Evolutionary conservation across 2,113 vertebrate genomes (phyloP).

Genomic region (Rattus rattus): DNA sequence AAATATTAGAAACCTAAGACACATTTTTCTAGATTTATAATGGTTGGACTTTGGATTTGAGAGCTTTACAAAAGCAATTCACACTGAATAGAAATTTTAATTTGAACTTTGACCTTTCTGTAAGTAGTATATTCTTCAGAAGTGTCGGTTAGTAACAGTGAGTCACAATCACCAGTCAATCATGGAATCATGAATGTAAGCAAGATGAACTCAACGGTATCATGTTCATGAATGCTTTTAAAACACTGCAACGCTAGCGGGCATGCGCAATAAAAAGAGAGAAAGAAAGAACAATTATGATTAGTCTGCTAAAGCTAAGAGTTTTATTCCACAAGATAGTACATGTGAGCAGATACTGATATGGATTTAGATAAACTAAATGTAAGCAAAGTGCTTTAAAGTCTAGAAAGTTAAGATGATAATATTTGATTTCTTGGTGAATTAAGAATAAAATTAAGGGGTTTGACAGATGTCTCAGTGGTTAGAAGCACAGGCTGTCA

Average conservation of each 20-base stretch:
- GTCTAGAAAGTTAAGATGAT: background rate
- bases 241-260: background rate
- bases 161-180: background rate
- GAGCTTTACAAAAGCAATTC: background rate
- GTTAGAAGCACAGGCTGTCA: background rate
- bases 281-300: background rate
- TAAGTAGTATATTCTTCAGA: background rate
- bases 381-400: background rate
- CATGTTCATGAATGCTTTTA: background rate
- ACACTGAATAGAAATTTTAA: background rate
- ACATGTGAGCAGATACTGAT: background rate
- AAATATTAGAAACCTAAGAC: background rate
- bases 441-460: background rate
- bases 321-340: background rate
- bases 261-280: background rate
- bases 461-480: background rate
- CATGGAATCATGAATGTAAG: background rate
- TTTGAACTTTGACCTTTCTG: background rate
- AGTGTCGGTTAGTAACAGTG: too few relatives aligned
- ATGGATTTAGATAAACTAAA: background rate
- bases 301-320: background rate
- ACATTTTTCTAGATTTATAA: background rate
- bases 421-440: background rate
- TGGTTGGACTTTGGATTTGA: background rate
- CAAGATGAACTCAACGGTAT: background rate